phyloP scores from a whole-genome alignment of 2,888 invertebrate species.

The Pachydiplax longipennis region DNA sequence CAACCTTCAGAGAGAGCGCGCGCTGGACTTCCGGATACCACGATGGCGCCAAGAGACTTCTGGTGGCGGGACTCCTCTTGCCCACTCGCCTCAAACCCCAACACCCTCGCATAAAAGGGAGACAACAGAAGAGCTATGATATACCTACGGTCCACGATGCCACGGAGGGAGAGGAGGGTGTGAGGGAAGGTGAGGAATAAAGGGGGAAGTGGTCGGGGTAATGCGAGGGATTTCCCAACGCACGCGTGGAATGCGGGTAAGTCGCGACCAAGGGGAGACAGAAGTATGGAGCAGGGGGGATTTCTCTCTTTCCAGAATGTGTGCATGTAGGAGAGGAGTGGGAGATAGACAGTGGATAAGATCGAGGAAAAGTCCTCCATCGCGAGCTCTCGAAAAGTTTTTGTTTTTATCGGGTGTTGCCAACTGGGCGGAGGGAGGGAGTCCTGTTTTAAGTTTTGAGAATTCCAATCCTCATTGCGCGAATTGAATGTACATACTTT shows the following conservation, averaged over 20 bases:
- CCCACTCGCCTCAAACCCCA: not conserved
- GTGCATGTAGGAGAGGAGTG: not conserved
- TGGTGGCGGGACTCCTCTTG: not conserved
- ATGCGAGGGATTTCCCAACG: slow-evolving; percentile 32
- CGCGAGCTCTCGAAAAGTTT: not conserved
- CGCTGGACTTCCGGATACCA: slow-evolving; percentile 41
- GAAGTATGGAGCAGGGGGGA: not conserved
- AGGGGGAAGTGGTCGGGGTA: not conserved
- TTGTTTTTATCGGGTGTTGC: slow-evolving; percentile 19
- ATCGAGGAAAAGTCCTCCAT: not conserved
- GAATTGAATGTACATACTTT: not conserved
- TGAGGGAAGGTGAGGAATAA: not conserved
- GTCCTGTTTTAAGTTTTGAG: not conserved
- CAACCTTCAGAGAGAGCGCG: not conserved
- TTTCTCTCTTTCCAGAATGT: not conserved
- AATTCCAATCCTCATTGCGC: not conserved
- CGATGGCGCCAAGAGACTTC: slow-evolving; percentile 16
- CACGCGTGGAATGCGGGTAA: slow-evolving; percentile 14
- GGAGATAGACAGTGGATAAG: not conserved
- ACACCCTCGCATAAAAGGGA: not conserved
- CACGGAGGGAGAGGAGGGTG: not conserved
- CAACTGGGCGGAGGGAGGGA: not conserved
- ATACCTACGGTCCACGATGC: not conserved
- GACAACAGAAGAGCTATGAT: not conserved
- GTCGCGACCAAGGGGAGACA: not conserved